A percentile compares a stretch with the other conserved stretches of the same genome.
phyloP scores from a whole-genome alignment of 35 echinoderm and acorn worm genomes.

The Ptychodera flava region DNA sequence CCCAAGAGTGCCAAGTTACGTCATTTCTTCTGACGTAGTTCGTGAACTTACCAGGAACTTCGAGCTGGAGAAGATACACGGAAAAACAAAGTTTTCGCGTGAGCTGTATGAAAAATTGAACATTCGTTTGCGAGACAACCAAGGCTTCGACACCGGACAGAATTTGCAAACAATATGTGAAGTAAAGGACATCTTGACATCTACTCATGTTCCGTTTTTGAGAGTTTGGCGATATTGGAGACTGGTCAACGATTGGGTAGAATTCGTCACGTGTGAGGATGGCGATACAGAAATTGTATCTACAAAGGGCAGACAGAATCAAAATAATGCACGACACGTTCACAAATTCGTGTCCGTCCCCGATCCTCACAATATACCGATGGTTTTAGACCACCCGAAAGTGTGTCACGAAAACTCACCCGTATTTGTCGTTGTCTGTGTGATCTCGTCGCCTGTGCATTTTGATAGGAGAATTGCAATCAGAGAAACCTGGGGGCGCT shows the following conservation, averaged over 20 bases:
- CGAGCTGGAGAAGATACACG: neutral
- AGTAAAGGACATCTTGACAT: neutral
- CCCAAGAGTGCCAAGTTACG: neutral
- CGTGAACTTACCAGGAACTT: neutral
- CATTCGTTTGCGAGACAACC: neutral
- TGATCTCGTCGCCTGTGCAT: conserved; percentile 65
- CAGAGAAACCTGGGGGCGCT: conserved; percentile 69
- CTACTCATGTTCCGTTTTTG: neutral
- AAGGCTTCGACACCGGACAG: neutral
- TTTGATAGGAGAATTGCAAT: conserved; percentile 73
- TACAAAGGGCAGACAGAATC: no score
- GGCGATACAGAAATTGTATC: neutral
- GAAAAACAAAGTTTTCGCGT: neutral
- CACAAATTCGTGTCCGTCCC: neutral
- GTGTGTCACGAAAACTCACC: neutral
- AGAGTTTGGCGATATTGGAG: neutral
- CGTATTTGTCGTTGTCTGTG: conserved; percentile 63
- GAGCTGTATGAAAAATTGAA: neutral
- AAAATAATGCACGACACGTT: neutral
- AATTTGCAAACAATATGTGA: neutral
- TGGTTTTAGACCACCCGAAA: neutral
- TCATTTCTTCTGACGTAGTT: neutral
- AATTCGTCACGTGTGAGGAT: neutral
- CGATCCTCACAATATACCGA: neutral
- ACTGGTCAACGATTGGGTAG: neutral